These are phyloP conservation scores for Sinocyclocheilus rhinocerous DNA, from an alignment of 2,113 vertebrate species.

Conservation along the genomic window DNA sequence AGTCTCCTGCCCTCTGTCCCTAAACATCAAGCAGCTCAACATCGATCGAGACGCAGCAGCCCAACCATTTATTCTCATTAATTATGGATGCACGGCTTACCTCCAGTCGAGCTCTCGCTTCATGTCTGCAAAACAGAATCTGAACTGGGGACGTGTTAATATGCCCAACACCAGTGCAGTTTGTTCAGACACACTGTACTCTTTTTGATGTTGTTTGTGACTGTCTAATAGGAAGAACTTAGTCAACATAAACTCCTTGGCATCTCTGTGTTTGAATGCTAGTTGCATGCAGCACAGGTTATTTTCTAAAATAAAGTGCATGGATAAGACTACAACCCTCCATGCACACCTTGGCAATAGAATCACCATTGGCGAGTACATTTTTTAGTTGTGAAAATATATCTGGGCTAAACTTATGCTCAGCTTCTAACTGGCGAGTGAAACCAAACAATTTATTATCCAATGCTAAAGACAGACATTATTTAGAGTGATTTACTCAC, in stretches of 20 bases:
- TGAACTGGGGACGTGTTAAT: background rate
- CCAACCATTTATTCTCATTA: constrained; percentile 30
- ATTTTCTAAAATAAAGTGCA: background rate
- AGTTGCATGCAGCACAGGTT: background rate
- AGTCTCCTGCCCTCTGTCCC: constrained; percentile 11
- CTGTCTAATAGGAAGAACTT: background rate
- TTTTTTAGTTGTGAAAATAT: too few species aligned
- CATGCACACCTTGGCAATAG: too few species aligned
- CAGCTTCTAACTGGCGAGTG: too few species aligned
- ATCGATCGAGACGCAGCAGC: constrained; percentile 17
- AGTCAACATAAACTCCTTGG: background rate
- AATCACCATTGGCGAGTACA: too few species aligned
- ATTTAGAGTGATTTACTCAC: too few species aligned
- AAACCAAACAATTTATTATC: too few species aligned
- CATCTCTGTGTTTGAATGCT: background rate
- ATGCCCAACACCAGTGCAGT: background rate
- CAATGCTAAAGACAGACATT: too few species aligned
- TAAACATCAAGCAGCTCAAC: constrained; percentile 12
- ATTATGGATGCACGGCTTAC: constrained; percentile 37
- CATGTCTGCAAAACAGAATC: constrained; percentile 11
- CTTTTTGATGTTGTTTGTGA: background rate
- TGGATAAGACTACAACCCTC: background rate
- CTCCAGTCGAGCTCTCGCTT: background rate
- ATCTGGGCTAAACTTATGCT: too few species aligned
- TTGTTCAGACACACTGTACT: background rate